These are phyloP conservation scores for Chloropsis cyanopogon DNA, from an alignment of 2,113 vertebrate genomes.

Conservation along the genomic window DNA sequence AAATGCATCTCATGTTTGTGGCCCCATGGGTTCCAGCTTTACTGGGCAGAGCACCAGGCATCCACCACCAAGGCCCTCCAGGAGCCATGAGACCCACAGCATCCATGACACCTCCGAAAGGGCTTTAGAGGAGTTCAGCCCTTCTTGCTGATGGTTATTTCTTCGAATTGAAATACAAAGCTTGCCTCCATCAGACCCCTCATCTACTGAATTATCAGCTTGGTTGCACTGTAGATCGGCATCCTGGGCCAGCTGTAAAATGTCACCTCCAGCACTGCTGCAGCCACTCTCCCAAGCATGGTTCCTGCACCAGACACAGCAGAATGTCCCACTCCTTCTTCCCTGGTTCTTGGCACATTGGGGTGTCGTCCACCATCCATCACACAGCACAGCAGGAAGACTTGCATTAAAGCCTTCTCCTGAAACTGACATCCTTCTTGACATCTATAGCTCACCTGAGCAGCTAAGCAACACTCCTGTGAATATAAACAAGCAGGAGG, in stretches of 20 bases:
- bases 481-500: conserved; percentile 11
- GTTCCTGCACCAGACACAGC: neutral
- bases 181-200: neutral
- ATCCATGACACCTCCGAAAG: neutral
- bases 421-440: neutral
- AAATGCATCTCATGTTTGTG: neutral
- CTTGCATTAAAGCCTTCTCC: neutral
- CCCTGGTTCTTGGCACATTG: rapidly evolving
- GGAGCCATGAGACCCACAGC: rapidly evolving
- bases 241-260: neutral
- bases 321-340: neutral
- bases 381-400: neutral
- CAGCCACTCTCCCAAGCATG: rapidly evolving
- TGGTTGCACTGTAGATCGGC: neutral
- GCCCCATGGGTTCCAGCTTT: rapidly evolving
- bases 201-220: neutral
- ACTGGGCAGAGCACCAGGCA: rapidly evolving
- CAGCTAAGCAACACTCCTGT: neutral
- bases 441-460: conserved; percentile 18
- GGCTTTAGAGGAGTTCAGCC: neutral
- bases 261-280: neutral
- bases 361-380: neutral
- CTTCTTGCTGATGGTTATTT: neutral
- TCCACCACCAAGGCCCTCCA: neutral
- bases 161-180: neutral